A percentile compares a stretch with the other conserved stretches of the same genome.
Conservation (phyloP, 2,113 vertebrate genomes). For the Mobula hypostoma region DNA sequence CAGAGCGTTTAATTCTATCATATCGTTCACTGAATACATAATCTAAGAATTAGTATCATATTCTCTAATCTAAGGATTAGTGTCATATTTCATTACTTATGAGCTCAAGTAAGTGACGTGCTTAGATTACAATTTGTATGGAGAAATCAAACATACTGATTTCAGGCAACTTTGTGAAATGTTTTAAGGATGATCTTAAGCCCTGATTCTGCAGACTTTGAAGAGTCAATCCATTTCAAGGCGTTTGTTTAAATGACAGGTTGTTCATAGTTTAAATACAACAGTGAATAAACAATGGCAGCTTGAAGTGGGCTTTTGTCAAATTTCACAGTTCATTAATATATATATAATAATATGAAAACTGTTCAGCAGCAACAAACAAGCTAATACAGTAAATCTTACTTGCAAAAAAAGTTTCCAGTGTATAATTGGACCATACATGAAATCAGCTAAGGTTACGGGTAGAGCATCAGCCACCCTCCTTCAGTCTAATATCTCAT, state of each 20-base stretch:
- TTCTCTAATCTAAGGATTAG: neutral
- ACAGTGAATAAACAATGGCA: neutral
- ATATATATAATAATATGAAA: neutral
- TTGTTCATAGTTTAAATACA: neutral
- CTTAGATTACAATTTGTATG: neutral
- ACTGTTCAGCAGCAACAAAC: neutral
- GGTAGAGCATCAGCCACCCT: neutral
- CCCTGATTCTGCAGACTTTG: neutral
- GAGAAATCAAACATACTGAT: neutral
- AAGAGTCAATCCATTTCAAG: neutral
- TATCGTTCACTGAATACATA: neutral
- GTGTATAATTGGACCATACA: neutral
- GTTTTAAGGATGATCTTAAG: neutral
- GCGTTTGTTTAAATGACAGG: neutral
- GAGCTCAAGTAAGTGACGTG: neutral
- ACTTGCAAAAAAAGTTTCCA: neutral
- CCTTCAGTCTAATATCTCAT: neutral
- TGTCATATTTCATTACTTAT: neutral
- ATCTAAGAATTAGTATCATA: neutral
- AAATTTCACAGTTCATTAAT: neutral
- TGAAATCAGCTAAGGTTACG: neutral
- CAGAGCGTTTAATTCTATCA: neutral
- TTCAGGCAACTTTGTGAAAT: neutral
- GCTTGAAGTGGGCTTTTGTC: neutral
- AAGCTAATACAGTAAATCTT: neutral